Conservation (phyloP, 1,140 invertebrate genomes). For the Rhagoletis zephyria region DNA sequence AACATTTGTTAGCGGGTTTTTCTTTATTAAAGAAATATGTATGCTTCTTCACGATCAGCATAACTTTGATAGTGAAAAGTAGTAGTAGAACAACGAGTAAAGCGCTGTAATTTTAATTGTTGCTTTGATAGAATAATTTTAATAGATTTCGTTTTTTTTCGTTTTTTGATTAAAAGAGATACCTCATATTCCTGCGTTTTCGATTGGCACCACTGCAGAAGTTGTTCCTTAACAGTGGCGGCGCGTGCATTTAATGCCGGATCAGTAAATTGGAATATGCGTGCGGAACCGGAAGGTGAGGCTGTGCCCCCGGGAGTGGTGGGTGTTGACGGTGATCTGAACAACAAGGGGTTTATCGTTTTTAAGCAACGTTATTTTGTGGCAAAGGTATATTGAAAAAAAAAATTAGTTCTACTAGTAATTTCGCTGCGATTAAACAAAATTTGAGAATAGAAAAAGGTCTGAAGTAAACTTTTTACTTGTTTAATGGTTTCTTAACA, state of each 20-base stretch:
- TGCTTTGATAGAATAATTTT: neutral
- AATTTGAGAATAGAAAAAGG: neutral
- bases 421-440: neutral
- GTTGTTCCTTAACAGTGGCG: constrained; percentile 93
- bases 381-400: neutral
- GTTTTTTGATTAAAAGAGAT: constrained; percentile 56
- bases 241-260: constrained; percentile 88
- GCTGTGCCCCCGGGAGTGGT: constrained; percentile 74
- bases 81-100: neutral
- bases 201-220: constrained; percentile 95
- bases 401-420: constrained; percentile 16
- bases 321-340: constrained; percentile 79
- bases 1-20: constrained; percentile 2
- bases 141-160: no score
- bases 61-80: neutral
- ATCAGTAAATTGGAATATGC: constrained; percentile 90
- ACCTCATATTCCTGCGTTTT: constrained; percentile 97
- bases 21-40: constrained; percentile 10
- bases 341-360: constrained; percentile 62
- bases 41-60: neutral
- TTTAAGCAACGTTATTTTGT: constrained; percentile 34
- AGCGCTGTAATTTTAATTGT: constrained; percentile 8
- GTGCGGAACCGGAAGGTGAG: constrained; percentile 75
- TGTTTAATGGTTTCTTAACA: neutral
- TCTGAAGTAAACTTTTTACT: constrained; percentile 10